Evolutionary conservation across 2,888 invertebrate species (phyloP), one percentile per base, ranked within the genome.

Genomic region (Aproaerema taeniolella): DNA sequence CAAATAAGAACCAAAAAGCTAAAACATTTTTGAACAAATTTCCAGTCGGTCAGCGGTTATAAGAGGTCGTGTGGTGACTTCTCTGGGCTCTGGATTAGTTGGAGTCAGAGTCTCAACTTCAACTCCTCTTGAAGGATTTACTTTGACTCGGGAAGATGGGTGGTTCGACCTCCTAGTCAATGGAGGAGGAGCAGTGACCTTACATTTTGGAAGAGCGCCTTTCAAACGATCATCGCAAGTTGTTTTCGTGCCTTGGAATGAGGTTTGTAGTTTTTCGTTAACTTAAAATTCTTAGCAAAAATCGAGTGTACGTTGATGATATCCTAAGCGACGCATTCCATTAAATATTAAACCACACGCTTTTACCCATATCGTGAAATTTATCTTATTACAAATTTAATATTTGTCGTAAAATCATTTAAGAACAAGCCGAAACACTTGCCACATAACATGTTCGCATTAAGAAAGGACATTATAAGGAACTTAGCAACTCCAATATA

Each of bases 91-190:
- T 63, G 97, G 98, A 24, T 87, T 99, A 55, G 95, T 97, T 74
- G 99, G 99, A 20, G 98, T 98, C 6, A 90, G 98, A 50, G 98
- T 99, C 2, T 95, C 95, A 48, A 97, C 98, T 30, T 94, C 94
- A 41, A 95, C 95, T 2, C 94, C 97, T n/a, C 88, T 96, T 33
- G 98, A 97, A 88, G 99, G 99, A 9, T 98, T 97, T 81, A 99
- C 99, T 0, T 79, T 97, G 42, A 96, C 97, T 2, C 88, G 96
- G 43, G 95, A 95, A 52, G 96, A 96, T 59, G 96, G 96, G 35
- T 96, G 95, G 95, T 99, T 99, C 86, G 99, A 99, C 83, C 89
- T 99, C 36, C 89, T 99, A 66, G 98, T 99, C 10, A 99, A 99
- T 77, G 99, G 99, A n/a, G 99, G 99, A 1, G 98, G 98, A 0